Percentiles rank a stretch among this genome's conserved stretches.
These are phyloP conservation scores for Enteromius argenteus DNA, from an alignment of 2,797 vertebrate species.

Conservation along the genomic window DNA sequence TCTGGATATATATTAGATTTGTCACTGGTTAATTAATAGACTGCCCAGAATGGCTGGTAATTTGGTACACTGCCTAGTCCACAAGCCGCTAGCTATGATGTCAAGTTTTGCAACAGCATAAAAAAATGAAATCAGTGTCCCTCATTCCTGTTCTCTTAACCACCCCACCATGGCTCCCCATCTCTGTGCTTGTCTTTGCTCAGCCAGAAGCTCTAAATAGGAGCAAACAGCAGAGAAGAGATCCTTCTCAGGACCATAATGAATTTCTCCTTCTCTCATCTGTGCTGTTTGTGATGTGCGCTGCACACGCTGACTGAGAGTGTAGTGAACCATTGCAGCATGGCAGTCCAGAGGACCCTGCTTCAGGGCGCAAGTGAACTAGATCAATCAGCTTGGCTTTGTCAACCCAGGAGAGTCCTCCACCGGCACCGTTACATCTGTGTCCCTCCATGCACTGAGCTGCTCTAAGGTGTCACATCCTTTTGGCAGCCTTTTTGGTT, in stretches of 20 bases:
- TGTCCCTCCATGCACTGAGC: constrained; percentile 21
- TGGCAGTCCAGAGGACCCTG: constrained; percentile 49
- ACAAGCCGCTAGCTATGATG: constrained; percentile 5
- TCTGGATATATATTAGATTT: constrained; percentile 8
- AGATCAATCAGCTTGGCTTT: constrained; percentile 65
- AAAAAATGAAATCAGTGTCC: background rate
- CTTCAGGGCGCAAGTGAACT: constrained; percentile 62
- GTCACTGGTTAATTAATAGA: constrained; percentile 23
- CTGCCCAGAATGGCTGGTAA: constrained; percentile 12
- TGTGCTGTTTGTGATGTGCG: constrained; percentile 35
- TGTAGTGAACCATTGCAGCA: constrained; percentile 54
- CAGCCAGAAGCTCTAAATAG: background rate
- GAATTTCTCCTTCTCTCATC: constrained; percentile 41
- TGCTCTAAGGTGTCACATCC: constrained; percentile 44
- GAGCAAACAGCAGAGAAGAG: constrained; percentile 5
- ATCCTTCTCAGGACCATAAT: constrained; percentile 42
- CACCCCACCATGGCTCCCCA: background rate
- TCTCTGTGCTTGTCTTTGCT: constrained; percentile 2
- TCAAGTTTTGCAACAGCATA: constrained; percentile 17
- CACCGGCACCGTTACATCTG: constrained; percentile 52
- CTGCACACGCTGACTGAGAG: constrained; percentile 30
- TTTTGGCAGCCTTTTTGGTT: constrained; percentile 48
- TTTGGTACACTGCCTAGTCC: background rate
- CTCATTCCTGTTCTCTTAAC: background rate
- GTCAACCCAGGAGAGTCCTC: constrained; percentile 50